Evolutionary conservation across 2,888 invertebrate genomes (phyloP).

Genomic region (Dermolepida albohirtum): DNA sequence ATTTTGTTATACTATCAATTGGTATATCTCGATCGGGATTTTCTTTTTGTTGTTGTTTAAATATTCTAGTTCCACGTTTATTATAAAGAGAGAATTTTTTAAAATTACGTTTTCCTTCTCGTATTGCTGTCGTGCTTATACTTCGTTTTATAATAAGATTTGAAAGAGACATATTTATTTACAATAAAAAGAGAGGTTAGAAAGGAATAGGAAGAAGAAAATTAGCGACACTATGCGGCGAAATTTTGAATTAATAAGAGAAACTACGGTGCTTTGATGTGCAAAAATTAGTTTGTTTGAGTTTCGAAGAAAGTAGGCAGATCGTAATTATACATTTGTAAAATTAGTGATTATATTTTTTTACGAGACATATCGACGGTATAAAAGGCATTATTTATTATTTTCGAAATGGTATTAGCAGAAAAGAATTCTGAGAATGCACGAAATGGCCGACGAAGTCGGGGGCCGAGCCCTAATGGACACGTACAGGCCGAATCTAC

Average conservation of each 20-base stretch:
- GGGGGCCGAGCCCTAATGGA: constrained; percentile 91
- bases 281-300: constrained; percentile 47
- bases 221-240: constrained; percentile 24
- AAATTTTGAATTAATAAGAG: constrained; percentile 41
- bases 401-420: constrained; percentile 82
- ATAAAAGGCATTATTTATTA: constrained; percentile 18
- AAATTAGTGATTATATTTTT: constrained; percentile 35
- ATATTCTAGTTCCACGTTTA: constrained; percentile 78
- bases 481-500: constrained; percentile 83
- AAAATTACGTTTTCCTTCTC: constrained; percentile 83
- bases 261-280: constrained; percentile 60
- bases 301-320: constrained; percentile 48
- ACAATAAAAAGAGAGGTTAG: constrained; percentile 21
- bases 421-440: constrained; percentile 87
- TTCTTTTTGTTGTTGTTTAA: constrained; percentile 71
- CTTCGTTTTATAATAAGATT: constrained; percentile 63
- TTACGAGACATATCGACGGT: constrained; percentile 15
- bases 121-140: constrained; percentile 67
- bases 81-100: constrained; percentile 81
- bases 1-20: constrained; percentile 70
- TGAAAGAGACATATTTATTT: constrained; percentile 51
- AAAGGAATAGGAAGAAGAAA: constrained; percentile 36
- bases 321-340: constrained; percentile 36
- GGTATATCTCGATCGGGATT: constrained; percentile 74
- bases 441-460: constrained; percentile 88